Evolutionary conservation across 2,113 vertebrate species (phyloP).

Genomic region (Solea senegalensis): DNA sequence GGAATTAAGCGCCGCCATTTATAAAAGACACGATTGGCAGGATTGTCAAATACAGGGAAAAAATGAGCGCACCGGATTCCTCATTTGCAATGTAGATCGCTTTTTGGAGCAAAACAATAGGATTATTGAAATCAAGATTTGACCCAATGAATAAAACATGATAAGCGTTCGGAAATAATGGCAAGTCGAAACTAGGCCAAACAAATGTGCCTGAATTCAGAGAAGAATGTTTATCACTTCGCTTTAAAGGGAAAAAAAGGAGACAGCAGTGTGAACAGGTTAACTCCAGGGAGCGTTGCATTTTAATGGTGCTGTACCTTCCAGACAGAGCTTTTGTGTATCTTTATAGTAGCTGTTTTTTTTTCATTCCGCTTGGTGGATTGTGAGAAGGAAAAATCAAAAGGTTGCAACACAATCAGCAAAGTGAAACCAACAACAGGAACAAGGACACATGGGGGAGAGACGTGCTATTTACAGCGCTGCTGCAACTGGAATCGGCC

Average conservation of each 20-base stretch:
- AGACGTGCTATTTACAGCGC: constrained; percentile 58
- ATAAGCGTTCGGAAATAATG: constrained; percentile 47
- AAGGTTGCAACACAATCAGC: not conserved
- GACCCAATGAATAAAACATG: constrained; percentile 71
- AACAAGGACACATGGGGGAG: constrained; percentile 19
- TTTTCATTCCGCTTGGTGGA: not conserved
- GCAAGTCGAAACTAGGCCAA: constrained; percentile 49
- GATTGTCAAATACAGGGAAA: constrained; percentile 43
- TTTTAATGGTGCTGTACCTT: constrained; percentile 42
- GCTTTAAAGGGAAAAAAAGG: constrained; percentile 7
- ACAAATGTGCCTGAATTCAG: constrained; percentile 33
- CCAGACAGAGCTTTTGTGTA: constrained; percentile 5
- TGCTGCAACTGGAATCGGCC: constrained; percentile 46
- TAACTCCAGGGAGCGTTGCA: constrained; percentile 37
- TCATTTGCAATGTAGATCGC: constrained; percentile 66
- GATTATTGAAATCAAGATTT: constrained; percentile 68
- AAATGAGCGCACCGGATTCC: constrained; percentile 24
- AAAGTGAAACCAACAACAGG: constrained; percentile 40
- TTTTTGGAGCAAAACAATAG: constrained; percentile 64
- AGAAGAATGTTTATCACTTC: constrained; percentile 48
- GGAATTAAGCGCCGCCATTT: constrained; percentile 48
- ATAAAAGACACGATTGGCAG: constrained; percentile 53
- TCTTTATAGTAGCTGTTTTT: not conserved
- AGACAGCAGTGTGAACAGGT: constrained; percentile 44
- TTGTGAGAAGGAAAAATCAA: not conserved